A percentile compares a stretch with the other conserved stretches of the same genome.
phyloP scores from a whole-genome alignment of 1,140 invertebrate species.

The Bombus cullumanus region DNA sequence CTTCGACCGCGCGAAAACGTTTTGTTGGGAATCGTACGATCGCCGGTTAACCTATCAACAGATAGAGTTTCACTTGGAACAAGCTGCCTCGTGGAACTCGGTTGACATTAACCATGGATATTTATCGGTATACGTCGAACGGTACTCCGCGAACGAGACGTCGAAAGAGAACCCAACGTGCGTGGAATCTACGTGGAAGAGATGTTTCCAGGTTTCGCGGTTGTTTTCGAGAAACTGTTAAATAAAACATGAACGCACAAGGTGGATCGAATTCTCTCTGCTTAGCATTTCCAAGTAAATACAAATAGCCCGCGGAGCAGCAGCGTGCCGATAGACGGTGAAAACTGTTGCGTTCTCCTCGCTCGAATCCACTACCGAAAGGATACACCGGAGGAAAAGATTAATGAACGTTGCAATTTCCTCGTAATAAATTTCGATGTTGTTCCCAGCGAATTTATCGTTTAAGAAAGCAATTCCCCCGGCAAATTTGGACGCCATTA shows the following conservation, averaged over 20 bases:
- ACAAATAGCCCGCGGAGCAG: conserved; percentile 9
- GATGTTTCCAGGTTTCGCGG: conserved; percentile 8
- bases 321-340: neutral
- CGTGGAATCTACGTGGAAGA: conserved; percentile 12
- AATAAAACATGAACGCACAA: conserved; percentile 29
- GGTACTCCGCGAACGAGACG: neutral
- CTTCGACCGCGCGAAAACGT: neutral
- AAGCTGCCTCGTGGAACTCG: conserved; percentile 16
- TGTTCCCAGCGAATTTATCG: conserved; percentile 39
- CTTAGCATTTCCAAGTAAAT: conserved; percentile 5
- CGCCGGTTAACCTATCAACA: conserved; percentile 66
- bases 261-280: conserved; percentile 26
- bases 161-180: conserved; percentile 39
- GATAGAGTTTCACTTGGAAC: conserved; percentile 65
- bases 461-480: conserved; percentile 24
- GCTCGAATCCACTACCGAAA: neutral
- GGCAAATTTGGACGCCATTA: conserved; percentile 45
- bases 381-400: neutral
- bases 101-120: conserved; percentile 57
- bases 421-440: conserved; percentile 41
- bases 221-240: conserved; percentile 32
- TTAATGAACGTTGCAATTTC: conserved; percentile 36
- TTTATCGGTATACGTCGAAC: conserved; percentile 50
- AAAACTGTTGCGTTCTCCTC: conserved; percentile 18
- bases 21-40: conserved; percentile 36